These are phyloP conservation scores for Trachymyrmex septentrionalis DNA, from an alignment of 1,140 invertebrate species.

Conservation along the genomic window DNA sequence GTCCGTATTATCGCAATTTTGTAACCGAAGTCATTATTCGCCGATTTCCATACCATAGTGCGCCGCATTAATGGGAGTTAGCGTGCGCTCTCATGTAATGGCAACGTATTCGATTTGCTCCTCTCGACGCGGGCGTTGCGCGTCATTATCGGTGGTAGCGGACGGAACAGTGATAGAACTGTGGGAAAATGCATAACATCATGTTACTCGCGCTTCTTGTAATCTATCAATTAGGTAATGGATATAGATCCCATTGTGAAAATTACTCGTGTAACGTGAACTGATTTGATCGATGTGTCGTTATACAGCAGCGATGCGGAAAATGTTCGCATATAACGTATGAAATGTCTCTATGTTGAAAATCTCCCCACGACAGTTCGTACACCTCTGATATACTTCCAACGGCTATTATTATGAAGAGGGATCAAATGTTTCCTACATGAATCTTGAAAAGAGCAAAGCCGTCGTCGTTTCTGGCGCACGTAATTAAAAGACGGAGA, in stretches of 20 bases:
- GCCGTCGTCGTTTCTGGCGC: neutral
- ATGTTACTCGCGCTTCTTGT: slow-evolving; percentile 60
- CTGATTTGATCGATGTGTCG: slow-evolving; percentile 34
- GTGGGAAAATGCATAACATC: slow-evolving; percentile 62
- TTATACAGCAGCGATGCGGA: neutral
- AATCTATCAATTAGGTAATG: slow-evolving; percentile 69
- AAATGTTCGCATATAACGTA: neutral
- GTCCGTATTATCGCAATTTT: slow-evolving; percentile 25
- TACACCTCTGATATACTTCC: neutral
- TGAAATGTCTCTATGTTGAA: neutral
- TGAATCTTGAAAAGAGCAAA: neutral
- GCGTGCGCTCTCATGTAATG: slow-evolving; percentile 31
- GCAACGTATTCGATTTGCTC: slow-evolving; percentile 44
- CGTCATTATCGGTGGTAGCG: slow-evolving; percentile 42
- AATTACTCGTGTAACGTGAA: slow-evolving; percentile 50
- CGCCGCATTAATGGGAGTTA: slow-evolving; percentile 55
- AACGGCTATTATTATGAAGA: neutral
- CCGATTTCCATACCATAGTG: slow-evolving; percentile 25
- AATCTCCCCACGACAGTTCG: neutral
- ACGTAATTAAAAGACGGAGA: neutral
- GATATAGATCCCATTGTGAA: slow-evolving; percentile 47
- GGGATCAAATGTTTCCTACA: neutral
- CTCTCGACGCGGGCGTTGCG: slow-evolving; percentile 32
- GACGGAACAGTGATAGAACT: slow-evolving; percentile 10
- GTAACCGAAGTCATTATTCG: slow-evolving; percentile 39